phyloP scores from a whole-genome alignment of 1,140 invertebrate species.

The Drosophila ercepeae region DNA sequence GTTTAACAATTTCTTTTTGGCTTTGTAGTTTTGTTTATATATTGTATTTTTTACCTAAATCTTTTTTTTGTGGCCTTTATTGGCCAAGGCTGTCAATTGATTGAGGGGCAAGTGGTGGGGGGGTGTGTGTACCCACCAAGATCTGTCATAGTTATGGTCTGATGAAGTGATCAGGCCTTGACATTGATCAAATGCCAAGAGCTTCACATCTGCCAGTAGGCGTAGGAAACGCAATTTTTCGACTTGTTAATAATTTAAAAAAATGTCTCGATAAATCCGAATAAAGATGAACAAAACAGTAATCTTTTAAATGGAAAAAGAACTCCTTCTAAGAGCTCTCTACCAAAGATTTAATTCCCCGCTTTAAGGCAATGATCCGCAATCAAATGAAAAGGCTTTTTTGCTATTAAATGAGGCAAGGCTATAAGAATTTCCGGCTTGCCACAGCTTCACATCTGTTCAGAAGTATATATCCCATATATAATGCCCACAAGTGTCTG shows the following conservation, averaged over 20 bases:
- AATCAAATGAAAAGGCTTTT: constrained; percentile 1
- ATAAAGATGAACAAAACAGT: neutral
- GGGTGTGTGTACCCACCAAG: constrained; percentile 20
- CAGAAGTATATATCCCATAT: constrained; percentile 24
- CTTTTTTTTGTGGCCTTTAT: constrained; percentile 44
- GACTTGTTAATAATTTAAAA: neutral
- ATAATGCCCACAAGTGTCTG: constrained; percentile 46
- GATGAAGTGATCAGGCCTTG: constrained; percentile 79
- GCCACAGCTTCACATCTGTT: constrained; percentile 73
- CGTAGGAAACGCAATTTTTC: constrained; percentile 28
- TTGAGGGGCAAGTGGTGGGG: neutral
- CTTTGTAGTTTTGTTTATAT: constrained; percentile 34
- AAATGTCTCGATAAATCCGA: neutral
- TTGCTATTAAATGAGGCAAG: constrained; percentile 16
- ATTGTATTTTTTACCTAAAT: constrained; percentile 10
- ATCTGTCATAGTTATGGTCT: constrained; percentile 42
- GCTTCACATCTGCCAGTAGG: constrained; percentile 7
- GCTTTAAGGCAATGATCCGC: constrained; percentile 6
- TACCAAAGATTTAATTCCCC: neutral
- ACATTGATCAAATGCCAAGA: constrained; percentile 68
- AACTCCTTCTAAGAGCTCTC: too few relatives aligned
- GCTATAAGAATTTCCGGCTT: constrained; percentile 43
- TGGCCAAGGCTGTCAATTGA: constrained; percentile 45
- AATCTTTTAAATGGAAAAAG: too few relatives aligned
- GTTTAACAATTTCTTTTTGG: constrained; percentile 72